These are phyloP conservation scores for Lysandra coridon DNA, from an alignment of 2,888 invertebrate species.

Conservation along the genomic window DNA sequence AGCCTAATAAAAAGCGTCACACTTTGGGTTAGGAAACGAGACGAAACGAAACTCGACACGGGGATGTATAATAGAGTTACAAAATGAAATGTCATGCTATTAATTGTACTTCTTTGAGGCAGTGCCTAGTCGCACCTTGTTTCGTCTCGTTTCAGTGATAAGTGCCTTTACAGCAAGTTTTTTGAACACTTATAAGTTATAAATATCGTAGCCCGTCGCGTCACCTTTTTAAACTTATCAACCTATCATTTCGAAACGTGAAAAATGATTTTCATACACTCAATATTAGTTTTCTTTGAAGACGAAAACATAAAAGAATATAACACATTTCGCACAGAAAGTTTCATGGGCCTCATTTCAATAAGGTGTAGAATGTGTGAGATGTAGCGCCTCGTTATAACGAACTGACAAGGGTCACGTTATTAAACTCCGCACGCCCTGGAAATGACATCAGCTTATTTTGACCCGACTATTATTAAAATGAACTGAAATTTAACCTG, in stretches of 20 bases:
- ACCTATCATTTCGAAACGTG: not conserved
- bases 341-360: constrained; percentile 14
- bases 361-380: constrained; percentile 28
- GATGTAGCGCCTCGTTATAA: constrained; percentile 23
- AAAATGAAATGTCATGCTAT: no score
- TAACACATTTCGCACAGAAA: not conserved
- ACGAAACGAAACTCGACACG: no score
- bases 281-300: not conserved
- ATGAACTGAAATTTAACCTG: constrained; percentile 27
- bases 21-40: not conserved
- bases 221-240: not conserved
- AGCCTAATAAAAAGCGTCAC: not conserved
- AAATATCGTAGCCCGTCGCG: no score
- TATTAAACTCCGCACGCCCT: constrained; percentile 52
- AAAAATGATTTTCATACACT: not conserved
- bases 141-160: no score
- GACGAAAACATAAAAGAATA: not conserved
- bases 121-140: no score
- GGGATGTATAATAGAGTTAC: no score
- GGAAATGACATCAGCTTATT: constrained; percentile 29
- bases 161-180: no score
- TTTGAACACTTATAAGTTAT: no score
- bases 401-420: constrained; percentile 62
- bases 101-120: no score
- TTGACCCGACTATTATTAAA: constrained; percentile 35